Base-by-base conservation (phyloP, 2,113 vertebrate genomes). In the Chaetorhynchus papuensis region DNA sequence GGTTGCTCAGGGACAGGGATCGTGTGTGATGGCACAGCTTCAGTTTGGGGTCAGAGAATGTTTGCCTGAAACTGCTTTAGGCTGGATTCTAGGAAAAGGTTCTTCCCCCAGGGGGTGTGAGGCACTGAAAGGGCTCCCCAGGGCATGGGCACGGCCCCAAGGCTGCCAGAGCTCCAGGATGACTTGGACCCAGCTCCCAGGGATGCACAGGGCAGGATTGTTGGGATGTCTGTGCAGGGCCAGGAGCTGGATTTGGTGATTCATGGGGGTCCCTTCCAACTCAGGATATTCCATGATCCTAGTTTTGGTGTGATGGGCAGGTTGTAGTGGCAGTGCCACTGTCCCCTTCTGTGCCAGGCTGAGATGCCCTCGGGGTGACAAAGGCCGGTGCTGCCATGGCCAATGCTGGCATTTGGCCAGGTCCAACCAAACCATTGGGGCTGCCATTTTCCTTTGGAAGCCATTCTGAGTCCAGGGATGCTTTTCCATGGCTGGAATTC, bases 181-280 rank as follows among this genome's bases (percentile, higher is more conserved):
- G 0, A 0, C 17, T 79, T 39, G 75, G n/a, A 37, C 22, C 44
- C 0, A 0, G 0, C 15, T 61, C 28, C 30, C 14, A 49, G 50
- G 31, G 5, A 33, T 37, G 57, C 50, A 4, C 30, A 35, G 70
- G n/a, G 14, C 41, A 79, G 26, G 30, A 10, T 33, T 69, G 21
- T 4, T 61, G 54, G 54, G 54, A 15, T 52, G 75, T 56, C 26
- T 88, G 57, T 49, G 76, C 50, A 64, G 49, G 49, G 26, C 26
- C 35, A 18, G 76, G 31, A 47, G 10, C 8, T 22, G 35, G 27
- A 7, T n/a, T 69, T 2, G 31, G 2, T 47, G 20, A 19, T 47
- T 26, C 17, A 2, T 13, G 41, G 3, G 21, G 10, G 2, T 83
- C 30, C n/a, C n/a, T 47, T 60, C 47, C 54, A 35, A 0, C 16